Evolutionary conservation across 2,113 vertebrate species (phyloP), one percentile per base, ranked within the genome.

Genomic region (Rousettus leschenaultii): DNA sequence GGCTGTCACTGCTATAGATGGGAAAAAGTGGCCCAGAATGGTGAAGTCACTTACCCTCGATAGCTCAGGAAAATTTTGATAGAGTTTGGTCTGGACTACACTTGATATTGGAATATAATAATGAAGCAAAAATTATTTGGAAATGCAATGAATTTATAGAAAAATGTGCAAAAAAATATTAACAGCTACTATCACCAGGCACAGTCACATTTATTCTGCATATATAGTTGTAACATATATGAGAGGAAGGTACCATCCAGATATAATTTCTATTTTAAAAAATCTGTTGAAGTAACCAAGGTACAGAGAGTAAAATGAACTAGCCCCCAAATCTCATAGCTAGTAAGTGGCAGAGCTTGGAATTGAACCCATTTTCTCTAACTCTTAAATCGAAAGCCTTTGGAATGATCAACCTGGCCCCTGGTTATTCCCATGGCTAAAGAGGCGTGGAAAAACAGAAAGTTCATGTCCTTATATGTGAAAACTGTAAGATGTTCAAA

Each of bases 321-420:
- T 61, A 73, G 40, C 26, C 75, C 38, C 21, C 65, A 84, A 95
- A 66, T 55, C 26, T 61, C 33, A 66, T 24, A 85, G 57, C 24
- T 38, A 74, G 30, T 57, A 35, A 87, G 22, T 51, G 9, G 43
- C 21, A 80, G 16, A 90, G 15, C 18, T 66, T 68, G 48, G 59
- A 78, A 74, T 3, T 48, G 65, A 92, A 82, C 18, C 5, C 18
- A 1, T 68, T 16, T 87, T 33, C 26, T 71, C 26, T 74, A 35
- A 78, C 14, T 90, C 21, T 91, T 89, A 94, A 95, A 65, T 55
- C 70, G 87, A 83, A 95, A 65, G 13, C 14, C 68, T 93, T 86
- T 59, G 63, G 24, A 30, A 40, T 55, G 43, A 82, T 68, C 40
- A 78, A 16, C 26, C 21, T 21, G 16, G 10, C 11, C 16, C 45